Evolutionary conservation across 2,888 invertebrate species (phyloP), one percentile per base, ranked within the genome.

Genomic region (Polylopha cassiicola): DNA sequence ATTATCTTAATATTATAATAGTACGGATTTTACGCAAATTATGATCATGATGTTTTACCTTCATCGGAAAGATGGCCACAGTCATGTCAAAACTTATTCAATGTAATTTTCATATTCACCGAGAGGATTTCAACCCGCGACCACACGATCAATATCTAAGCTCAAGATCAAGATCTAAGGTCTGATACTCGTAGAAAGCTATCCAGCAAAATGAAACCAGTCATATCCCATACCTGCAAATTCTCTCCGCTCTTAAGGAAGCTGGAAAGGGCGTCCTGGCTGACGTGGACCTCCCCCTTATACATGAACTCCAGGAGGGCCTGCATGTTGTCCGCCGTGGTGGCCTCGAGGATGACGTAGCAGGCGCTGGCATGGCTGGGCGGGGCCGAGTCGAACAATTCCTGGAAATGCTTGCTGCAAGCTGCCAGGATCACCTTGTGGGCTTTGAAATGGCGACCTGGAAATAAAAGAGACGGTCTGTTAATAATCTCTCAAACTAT

Each of bases 261-360:
- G 79, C 95, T 94, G 67, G 94, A 94, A 57, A 95, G 90, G 52
- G 94, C 93, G 78, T 95, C 95, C 84, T 95, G 95, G 60, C 95
- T 95, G 64, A 95, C 95, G 75, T 95, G 95, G 58, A 95, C 95
- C 81, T 95, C 95, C 43, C 95, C 95, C 75, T 95, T 95, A 87
- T 95, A 95, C 95, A 95, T 95, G 79, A 95, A 95, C 81, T 95
- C 95, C 53, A 95, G 88, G 52, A 95, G 88, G 27, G 95, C 95
- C 51, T 94, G 92, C 94, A 95, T 95, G 78, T 95, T 95, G 69
- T 93, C 91, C 44, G 95, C 94, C 55, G 93, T 91, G 56, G 95
- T 95, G 51, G 95, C 95, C 78, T 95, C 95, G 74, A 95, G 87
- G 70, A 95, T 95, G 66, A 95, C 94, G 65, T 95, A 92, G 67